Evolutionary conservation across 2,888 invertebrate species (phyloP).

Genomic region (Drosophila koepferae): DNA sequence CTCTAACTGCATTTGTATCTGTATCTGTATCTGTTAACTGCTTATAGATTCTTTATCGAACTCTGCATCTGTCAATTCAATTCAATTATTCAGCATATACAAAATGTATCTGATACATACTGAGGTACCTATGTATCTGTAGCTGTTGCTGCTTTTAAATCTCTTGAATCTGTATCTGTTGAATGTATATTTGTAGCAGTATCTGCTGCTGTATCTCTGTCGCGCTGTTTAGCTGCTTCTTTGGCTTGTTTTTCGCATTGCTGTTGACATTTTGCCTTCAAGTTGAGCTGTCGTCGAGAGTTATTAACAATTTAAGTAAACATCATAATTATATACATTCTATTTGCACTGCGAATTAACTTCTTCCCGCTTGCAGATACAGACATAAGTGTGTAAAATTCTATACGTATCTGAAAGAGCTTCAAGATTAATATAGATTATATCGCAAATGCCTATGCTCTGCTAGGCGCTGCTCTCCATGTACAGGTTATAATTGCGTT

Average conservation of each 20-base stretch:
- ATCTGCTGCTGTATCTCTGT: conserved; percentile 11
- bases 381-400: background rate
- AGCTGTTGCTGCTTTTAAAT: background rate
- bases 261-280: conserved; percentile 54
- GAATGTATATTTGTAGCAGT: conserved; percentile 4
- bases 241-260: conserved; percentile 17
- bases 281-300: conserved; percentile 19
- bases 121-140: background rate
- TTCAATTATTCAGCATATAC: background rate
- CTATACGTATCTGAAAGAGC: background rate
- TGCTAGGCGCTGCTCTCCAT: background rate
- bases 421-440: background rate
- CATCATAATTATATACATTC: conserved; percentile 32
- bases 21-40: background rate
- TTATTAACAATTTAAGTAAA: conserved; percentile 69
- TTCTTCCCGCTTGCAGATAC: background rate
- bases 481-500: conserved; percentile 11
- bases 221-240: conserved; percentile 20
- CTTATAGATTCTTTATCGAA: background rate
- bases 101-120: background rate
- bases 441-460: background rate
- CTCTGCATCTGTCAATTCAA: background rate
- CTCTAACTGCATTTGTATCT: background rate
- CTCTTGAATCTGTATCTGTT: background rate
- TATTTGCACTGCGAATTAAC: conserved; percentile 33